Conservation (phyloP, 2,888 invertebrate genomes). For the Orthonychiurus folsomi region DNA sequence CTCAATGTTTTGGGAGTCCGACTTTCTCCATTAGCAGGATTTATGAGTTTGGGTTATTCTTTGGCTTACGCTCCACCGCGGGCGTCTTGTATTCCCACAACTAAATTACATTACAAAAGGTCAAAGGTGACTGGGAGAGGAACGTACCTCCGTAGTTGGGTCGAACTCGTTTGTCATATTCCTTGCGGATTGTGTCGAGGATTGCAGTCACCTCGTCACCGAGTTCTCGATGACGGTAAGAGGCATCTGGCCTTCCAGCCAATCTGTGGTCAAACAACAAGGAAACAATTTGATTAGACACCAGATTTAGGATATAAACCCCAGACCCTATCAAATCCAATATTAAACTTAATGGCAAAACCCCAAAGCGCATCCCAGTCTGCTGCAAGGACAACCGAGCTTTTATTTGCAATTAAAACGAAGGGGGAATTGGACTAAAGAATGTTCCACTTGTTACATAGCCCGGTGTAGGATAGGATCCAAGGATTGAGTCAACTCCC, state of each 20-base stretch:
- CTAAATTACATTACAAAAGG: not conserved
- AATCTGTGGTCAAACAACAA: constrained; percentile 20
- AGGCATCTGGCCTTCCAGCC: constrained; percentile 36
- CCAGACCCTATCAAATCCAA: too few relatives aligned
- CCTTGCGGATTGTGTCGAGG: constrained; percentile 88
- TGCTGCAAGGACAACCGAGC: not conserved
- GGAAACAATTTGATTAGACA: not conserved
- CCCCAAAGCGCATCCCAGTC: not conserved
- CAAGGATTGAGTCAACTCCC: too few relatives aligned
- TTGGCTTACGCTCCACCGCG: not conserved
- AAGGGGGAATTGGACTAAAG: too few relatives aligned
- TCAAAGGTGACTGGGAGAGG: not conserved
- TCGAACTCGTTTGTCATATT: constrained; percentile 98
- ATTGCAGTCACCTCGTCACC: constrained; percentile 73
- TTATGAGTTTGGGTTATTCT: not conserved
- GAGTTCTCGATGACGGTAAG: constrained; percentile 36
- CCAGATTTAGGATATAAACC: too few relatives aligned
- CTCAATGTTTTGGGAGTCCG: not conserved
- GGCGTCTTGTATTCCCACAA: not conserved
- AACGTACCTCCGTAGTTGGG: constrained; percentile 90
- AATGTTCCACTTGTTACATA: too few relatives aligned
- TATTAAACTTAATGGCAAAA: too few relatives aligned
- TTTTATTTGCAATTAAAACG: not conserved
- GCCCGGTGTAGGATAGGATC: too few relatives aligned
- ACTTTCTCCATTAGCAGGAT: not conserved